These are phyloP conservation scores for Leptopilina clavipes DNA, from an alignment of 1,140 invertebrate species.

Conservation along the genomic window DNA sequence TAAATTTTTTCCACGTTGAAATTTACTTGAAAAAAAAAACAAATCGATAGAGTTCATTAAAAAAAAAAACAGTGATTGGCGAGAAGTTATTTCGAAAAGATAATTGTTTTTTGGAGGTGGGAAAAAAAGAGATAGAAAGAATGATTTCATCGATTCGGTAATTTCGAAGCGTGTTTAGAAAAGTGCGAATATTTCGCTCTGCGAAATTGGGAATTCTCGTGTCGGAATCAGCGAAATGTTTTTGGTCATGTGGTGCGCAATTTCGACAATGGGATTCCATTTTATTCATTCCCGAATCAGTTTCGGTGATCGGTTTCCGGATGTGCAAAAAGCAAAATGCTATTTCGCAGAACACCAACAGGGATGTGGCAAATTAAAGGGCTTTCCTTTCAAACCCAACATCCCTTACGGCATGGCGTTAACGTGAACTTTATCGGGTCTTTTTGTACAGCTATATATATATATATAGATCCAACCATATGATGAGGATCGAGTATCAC, in stretches of 20 bases:
- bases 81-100: not conserved
- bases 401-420: conserved; percentile 18
- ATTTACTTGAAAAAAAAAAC: too few relatives aligned
- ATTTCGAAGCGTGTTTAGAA: not conserved
- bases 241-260: conserved; percentile 18
- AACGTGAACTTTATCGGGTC: conserved; percentile 17
- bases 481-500: conserved; percentile 15
- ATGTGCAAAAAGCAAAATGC: conserved; percentile 19
- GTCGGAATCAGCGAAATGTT: conserved; percentile 2
- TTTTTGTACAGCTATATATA: not conserved
- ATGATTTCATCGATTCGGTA: conserved; percentile 5
- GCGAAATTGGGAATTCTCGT: conserved; percentile 1
- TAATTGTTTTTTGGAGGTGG: not conserved
- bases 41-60: too few relatives aligned
- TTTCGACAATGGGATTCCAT: conserved; percentile 19
- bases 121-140: not conserved
- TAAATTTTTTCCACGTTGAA: too few relatives aligned
- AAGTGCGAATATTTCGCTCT: not conserved
- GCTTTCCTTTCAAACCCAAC: conserved; percentile 11
- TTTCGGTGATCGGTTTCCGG: conserved; percentile 14
- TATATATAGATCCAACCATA: not conserved
- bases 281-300: conserved; percentile 19
- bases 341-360: conserved; percentile 19
- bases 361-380: conserved; percentile 18
- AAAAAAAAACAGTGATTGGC: not conserved